Evolutionary conservation across 2,797 vertebrate species (phyloP).

Genomic region (Oreochromis mossambicus): DNA sequence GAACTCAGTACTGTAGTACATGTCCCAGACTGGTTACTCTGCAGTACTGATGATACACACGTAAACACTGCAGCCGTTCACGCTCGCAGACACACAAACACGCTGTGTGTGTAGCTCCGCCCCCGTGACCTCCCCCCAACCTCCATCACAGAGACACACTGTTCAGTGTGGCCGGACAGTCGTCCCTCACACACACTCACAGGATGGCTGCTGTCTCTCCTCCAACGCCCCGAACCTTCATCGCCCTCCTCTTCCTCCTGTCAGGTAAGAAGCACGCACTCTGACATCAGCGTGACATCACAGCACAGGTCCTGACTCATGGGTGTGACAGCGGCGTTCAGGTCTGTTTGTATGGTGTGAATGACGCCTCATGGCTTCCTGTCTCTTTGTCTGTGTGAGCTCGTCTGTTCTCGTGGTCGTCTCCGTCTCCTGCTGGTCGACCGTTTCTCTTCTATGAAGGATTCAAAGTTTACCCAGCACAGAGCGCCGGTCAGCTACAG

Average conservation of each 20-base stretch:
- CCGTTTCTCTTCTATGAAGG: background rate
- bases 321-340: background rate
- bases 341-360: background rate
- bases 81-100: background rate
- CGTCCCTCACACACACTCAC: background rate
- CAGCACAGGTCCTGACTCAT: background rate
- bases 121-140: background rate
- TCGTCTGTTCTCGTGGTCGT: background rate
- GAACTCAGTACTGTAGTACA: rapidly evolving
- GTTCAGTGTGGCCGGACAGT: background rate
- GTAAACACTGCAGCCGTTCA: background rate
- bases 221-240: conserved; percentile 15
- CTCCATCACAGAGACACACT: conserved; percentile 29
- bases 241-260: conserved; percentile 34
- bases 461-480: background rate
- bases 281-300: background rate
- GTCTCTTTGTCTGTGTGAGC: background rate
- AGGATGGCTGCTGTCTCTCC: conserved; percentile 54
- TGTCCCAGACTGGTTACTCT: background rate
- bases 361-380: background rate
- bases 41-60: background rate
- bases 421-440: background rate
- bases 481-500: background rate
- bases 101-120: background rate
- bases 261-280: conserved; percentile 57